Base-by-base conservation (phyloP, 1,140 invertebrate genomes). In the Dinoponera quadriceps region DNA sequence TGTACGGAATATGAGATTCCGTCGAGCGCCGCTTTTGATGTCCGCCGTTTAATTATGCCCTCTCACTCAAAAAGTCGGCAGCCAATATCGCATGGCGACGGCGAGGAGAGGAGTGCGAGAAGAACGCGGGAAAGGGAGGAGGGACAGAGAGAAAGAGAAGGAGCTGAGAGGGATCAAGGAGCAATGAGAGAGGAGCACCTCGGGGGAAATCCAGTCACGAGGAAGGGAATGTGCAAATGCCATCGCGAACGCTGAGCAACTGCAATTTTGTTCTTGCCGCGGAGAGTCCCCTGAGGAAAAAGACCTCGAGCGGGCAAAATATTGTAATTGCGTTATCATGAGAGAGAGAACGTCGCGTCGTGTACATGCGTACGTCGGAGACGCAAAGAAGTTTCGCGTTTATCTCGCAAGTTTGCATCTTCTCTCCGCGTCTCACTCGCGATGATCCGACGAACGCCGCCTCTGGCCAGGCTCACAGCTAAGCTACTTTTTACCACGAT, bases 141-240 rank as follows among this genome's bases (percentile, higher is more conserved):
- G 16, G 18, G 29, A 69, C 18, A 25, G 7, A 59, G 25, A 27
- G 69, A 48, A 9, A 38, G 48, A 51, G 25, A 1, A 55, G 62
- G 49, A 51, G 73, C 18, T 44, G 27, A 62, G 18, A 29, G 48
- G 13, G 18, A 29, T 4, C 18, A 20, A 14, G 13, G 4, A 13
- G 16, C 16, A 22, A 69, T 18, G 69, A 48, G 18, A 25, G 49
- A 54, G 25, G 2, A 55, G 62, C 51, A 22, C 54, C 54, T 55
- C 85, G 27, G 68, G 65, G 62, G 82, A 85, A 80, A 80, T 80
- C 51, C 65, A 71, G 75, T 80, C 75, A 80, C 51, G 75, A 71
- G 75, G 65, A 71, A 71, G 65, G 75, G 75, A 80, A 80, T 80
- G 75, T 80, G 63, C 75, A 78, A 78, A 78, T 78, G 75, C 75